Conservation (phyloP, 2,888 invertebrate species). For the Blastobasis lacticolella region DNA sequence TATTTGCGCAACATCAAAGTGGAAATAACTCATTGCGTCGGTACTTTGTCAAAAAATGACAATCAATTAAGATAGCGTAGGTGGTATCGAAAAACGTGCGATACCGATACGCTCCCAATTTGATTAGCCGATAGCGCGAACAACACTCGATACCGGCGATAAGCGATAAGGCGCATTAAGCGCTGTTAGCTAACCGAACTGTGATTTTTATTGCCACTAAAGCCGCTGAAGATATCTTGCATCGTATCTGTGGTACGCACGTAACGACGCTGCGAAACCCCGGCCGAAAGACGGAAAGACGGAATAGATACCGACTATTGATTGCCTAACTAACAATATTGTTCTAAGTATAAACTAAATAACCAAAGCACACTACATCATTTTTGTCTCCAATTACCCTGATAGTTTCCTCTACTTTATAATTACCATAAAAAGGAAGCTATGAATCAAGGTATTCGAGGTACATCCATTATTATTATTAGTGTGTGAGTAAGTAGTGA, state of each 20-base stretch:
- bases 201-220: slow-evolving; percentile 69
- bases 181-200: slow-evolving; percentile 58
- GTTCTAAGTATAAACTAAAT: too few species aligned
- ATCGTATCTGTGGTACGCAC: slow-evolving; percentile 26
- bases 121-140: slow-evolving; percentile 66
- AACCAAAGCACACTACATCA: too few species aligned
- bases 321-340: too few species aligned
- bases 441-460: too few species aligned
- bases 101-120: slow-evolving; percentile 69
- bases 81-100: slow-evolving; percentile 58
- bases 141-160: slow-evolving; percentile 66
- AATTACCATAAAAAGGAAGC: too few species aligned
- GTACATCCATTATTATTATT: too few species aligned
- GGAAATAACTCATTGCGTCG: slow-evolving; percentile 29
- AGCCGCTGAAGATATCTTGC: slow-evolving; percentile 42
- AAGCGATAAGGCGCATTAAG: slow-evolving; percentile 61
- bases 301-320: too few species aligned
- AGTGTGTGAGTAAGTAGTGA: too few species aligned
- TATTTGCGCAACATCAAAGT: slow-evolving; percentile 42
- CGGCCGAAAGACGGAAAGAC: too few species aligned
- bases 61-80: slow-evolving; percentile 70
- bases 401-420: too few species aligned
- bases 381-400: too few species aligned
- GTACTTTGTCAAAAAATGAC: slow-evolving; percentile 57
- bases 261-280: neutral